Base-by-base conservation (phyloP, 2,113 vertebrate species). In the Cercopithecus mona region DNA sequence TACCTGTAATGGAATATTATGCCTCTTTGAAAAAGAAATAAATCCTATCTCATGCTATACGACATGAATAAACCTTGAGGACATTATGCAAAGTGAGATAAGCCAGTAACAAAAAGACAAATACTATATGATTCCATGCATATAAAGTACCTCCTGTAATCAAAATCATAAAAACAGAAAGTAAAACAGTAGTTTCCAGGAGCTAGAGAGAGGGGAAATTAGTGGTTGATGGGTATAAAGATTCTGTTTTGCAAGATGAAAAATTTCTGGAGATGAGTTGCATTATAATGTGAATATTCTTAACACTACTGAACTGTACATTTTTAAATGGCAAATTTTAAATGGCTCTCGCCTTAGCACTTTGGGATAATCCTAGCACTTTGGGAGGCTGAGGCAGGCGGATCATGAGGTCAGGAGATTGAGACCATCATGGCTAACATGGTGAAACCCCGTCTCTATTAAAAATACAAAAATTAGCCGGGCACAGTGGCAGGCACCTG, bases 91-190 rank as follows among this genome's bases (percentile, higher is more conserved):
- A 75, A 82, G 57, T 68, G 25, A 59, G 73, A 81, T 75, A 48
- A 68, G 32, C 14, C 38, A 48, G 4, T 81, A 17, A 82, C 38
- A 57, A 66, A 76, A 32, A 12, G 3, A 66, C 40, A 73, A 73
- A 38, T 23, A 30, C 0, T 64, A 13, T 18, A 64, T 61, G 40
- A 50, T 80, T 90, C 13, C 14, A 90, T 16, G 43, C 18, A 70
- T 48, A 30, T 48, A 59, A 38, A 14, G 22, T 30, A 57, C 57
- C 48, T 57, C 45, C 68, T 70, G 32, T 30, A 38, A 75, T 87
- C n/a, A 66, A 38, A 93, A 88, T 78, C 55, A 59, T 45, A 61
- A 32, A 72, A 81, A 79, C n/a, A 45, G 18, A 68, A 79, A 88
- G n/a, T 84, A 76, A 10, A 94, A 83, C n/a, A 8, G 72, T 48